phyloP scores from a whole-genome alignment of 2,797 vertebrate species.

The Darevskia mixta region DNA sequence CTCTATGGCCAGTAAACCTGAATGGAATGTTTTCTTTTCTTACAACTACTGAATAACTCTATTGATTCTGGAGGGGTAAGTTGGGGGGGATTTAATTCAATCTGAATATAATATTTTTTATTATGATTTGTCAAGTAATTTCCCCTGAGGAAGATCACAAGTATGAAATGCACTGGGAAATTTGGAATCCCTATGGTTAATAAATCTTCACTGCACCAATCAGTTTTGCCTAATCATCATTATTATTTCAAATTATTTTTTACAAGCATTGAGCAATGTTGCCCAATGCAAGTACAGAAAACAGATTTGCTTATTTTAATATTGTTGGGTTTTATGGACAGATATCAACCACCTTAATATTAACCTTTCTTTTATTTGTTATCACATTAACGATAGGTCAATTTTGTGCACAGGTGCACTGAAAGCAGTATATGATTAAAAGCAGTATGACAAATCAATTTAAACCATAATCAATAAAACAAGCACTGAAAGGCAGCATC shows the following conservation, averaged over 20 bases:
- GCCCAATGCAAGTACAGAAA: accelerated
- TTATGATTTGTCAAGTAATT: neutral
- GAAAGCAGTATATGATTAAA: neutral
- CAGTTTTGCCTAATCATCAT: neutral
- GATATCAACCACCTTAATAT: neutral
- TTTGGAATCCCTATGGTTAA: neutral
- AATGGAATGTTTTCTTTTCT: constrained; percentile 8
- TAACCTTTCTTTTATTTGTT: neutral
- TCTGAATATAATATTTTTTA: neutral
- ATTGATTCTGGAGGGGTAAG: neutral
- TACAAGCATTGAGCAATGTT: neutral
- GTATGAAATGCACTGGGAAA: neutral
- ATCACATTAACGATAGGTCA: neutral
- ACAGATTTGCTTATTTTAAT: neutral
- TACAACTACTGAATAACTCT: neutral
- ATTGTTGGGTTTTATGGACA: neutral
- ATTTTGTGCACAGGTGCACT: neutral
- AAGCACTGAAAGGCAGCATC: neutral
- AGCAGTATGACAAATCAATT: neutral
- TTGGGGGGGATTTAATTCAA: neutral
- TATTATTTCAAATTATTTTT: accelerated
- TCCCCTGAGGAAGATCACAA: neutral
- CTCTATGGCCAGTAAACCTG: neutral
- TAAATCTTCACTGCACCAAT: neutral
- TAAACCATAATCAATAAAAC: neutral